Base-by-base conservation (phyloP, 2,113 vertebrate species). In the Actenoides lindsayi region DNA sequence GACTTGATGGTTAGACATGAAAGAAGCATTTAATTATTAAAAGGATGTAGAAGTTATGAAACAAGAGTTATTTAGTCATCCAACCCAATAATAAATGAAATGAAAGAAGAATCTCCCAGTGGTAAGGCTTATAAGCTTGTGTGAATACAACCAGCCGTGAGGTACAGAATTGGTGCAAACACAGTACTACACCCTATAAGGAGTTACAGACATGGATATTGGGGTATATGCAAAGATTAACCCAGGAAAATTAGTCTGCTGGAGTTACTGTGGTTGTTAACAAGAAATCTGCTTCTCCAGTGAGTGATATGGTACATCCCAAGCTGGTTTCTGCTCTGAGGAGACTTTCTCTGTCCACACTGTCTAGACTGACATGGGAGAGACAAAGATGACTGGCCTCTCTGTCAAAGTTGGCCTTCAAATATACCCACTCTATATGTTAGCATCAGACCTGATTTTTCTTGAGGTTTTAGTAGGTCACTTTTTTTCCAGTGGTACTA, bases 381-480 rank as follows among this genome's bases (percentile, higher is more conserved):
- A 31, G 35, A 24, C 35, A 74, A 57, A 68, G 82, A 69, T 0
- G 6, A 17, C 10, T 88, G 79, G 18, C 25, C 27, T 91, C 4
- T 8, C 25, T 10, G 5, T 62, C 16, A 50, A 10, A 78, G 33
- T 2, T 94, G 74, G 19, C 64, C 60, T 94, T 60, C 91, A 68
- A 87, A 82, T 71, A 1, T 59, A 39, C 33, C 13, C 9, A 11
- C 86, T 83, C 76, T 75, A 7, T 83, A 35, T 68, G 73, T 81
- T 70, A 33, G n/a, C 5, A 2, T 83, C 51, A 84, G 69, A 71
- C 39, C 73, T 89, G 60, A 60, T 80, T 89, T 96, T 81, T 83
- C 44, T 48, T 13, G 20, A 68, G 56, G 37, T 84, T 96, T 96
- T 91, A 94, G 73, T 94, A 96, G 86, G 87, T 96, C 64, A 81